A percentile compares a stretch with the other conserved stretches of the same genome.
These are phyloP conservation scores for Drosophila nr. fundita DNA, from an alignment of 2,888 invertebrate genomes.

Conservation along the genomic window DNA sequence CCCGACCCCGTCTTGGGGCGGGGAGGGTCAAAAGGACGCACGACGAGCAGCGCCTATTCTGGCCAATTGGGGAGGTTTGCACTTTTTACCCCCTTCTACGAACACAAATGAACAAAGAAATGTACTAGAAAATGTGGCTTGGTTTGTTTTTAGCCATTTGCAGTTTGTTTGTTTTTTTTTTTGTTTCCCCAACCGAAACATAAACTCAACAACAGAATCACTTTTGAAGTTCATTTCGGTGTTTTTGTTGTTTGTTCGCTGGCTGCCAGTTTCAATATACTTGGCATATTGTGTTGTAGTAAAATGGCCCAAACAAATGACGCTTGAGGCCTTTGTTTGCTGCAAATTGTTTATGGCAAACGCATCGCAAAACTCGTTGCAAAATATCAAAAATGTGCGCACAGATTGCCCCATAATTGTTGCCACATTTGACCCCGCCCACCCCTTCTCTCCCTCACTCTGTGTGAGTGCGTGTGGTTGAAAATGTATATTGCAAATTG, in stretches of 20 bases:
- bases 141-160: constrained; percentile 14
- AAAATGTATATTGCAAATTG: constrained; percentile 35
- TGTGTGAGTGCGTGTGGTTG: neutral
- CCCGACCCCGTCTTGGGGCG: constrained; percentile 6
- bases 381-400: constrained; percentile 33
- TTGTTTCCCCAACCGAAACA: constrained; percentile 37
- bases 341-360: constrained; percentile 62
- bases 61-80: neutral
- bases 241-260: constrained; percentile 1
- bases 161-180: constrained; percentile 7
- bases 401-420: constrained; percentile 56
- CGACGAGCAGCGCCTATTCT: constrained; percentile 33
- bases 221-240: constrained; percentile 35
- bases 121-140: constrained; percentile 40
- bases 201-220: constrained; percentile 72
- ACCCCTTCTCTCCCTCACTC: too few relatives aligned
- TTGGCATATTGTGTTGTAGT: constrained; percentile 31
- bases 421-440: constrained; percentile 1
- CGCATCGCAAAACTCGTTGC: constrained; percentile 25
- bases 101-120: constrained; percentile 29
- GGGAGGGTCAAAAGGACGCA: neutral
- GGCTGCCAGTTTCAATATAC: constrained; percentile 15
- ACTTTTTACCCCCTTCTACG: neutral
- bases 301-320: constrained; percentile 67
- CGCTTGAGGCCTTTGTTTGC: constrained; percentile 54